Base-by-base conservation (phyloP, 2,888 invertebrate genomes). In the Agrochola lota region DNA sequence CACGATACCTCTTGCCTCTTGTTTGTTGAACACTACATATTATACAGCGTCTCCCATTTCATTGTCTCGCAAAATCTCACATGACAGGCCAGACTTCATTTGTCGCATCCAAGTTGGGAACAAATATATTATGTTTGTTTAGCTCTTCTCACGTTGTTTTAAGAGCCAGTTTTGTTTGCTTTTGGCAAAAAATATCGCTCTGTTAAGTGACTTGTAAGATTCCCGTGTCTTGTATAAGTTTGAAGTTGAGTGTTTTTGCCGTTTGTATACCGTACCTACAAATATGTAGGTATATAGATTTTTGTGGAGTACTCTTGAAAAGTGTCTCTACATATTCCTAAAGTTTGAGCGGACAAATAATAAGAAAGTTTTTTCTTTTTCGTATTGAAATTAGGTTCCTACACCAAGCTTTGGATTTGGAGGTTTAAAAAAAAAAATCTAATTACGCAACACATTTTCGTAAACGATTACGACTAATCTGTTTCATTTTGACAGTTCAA, bases 41-140 rank as follows among this genome's bases (percentile, higher is more conserved):
- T 49, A 78, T 49, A 57, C 20, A 77, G 49, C 15, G 9, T 55
- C 57, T 77, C 62, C 55, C 52, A 62, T 46, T 23, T 80, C 70
- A 70, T 78, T 83, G 74, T 73, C 55, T 11, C n/a, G 40, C 68
- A 80, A 79, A 80, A 71, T 83, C 66, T 60, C 68, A 78, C 67
- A 66, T 78, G 74, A 74, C 77, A 72, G 63, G 30, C 3, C 63
- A 68, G 59, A 46, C 78, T 70, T 73, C 66, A 76, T 66, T 60
- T 74, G 80, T 80, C 76, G 70, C 40, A 70, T 23, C n/a, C 46
- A 43, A 84, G 20, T 71, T 52, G 35, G 57, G 69, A 30, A 68
- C 71, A 78, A 77, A 77, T 71, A 60, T 67, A 23, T 71, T 46
- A 49, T 11, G 12, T 70, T 70, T 80, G 49, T 64, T 49, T 63